Conservation (phyloP, 1,140 invertebrate species). For the Acromyrmex echinatior region DNA sequence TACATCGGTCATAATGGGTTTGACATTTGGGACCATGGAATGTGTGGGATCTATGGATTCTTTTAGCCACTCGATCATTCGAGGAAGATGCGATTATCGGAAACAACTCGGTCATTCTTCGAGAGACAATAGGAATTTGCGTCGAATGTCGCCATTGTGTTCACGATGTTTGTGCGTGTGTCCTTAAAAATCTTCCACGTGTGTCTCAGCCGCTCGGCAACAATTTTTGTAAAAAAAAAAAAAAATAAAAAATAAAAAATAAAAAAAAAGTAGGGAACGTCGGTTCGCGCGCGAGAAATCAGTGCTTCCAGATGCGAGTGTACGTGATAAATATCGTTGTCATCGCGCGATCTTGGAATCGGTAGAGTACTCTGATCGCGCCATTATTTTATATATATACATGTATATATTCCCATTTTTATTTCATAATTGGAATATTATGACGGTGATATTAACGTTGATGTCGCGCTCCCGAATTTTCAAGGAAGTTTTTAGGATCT, state of each 20-base stretch:
- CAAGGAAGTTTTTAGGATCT: constrained; percentile 42
- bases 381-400: constrained; percentile 37
- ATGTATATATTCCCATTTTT: neutral
- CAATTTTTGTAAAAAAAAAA: constrained; percentile 18
- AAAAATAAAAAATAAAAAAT: no score
- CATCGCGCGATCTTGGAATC: constrained; percentile 20
- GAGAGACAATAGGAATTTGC: constrained; percentile 25
- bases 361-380: constrained; percentile 28
- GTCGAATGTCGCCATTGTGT: constrained; percentile 52
- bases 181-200: constrained; percentile 42
- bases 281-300: constrained; percentile 41
- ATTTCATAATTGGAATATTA: constrained; percentile 32
- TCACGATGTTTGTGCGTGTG: constrained; percentile 37
- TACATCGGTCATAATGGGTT: constrained; percentile 45
- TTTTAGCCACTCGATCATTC: constrained; percentile 52
- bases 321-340: constrained; percentile 44
- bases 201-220: neutral
- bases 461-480: constrained; percentile 42
- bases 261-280: neutral
- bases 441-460: constrained; percentile 48
- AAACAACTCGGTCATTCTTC: constrained; percentile 38
- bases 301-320: constrained; percentile 52
- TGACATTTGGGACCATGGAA: constrained; percentile 56
- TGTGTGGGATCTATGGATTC: constrained; percentile 6
- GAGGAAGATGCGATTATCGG: constrained; percentile 52